A percentile compares a stretch with the other conserved stretches of the same genome.
These are phyloP conservation scores for Acinonyx jubatus DNA, from an alignment of 2,113 vertebrate genomes.

Conservation along the genomic window DNA sequence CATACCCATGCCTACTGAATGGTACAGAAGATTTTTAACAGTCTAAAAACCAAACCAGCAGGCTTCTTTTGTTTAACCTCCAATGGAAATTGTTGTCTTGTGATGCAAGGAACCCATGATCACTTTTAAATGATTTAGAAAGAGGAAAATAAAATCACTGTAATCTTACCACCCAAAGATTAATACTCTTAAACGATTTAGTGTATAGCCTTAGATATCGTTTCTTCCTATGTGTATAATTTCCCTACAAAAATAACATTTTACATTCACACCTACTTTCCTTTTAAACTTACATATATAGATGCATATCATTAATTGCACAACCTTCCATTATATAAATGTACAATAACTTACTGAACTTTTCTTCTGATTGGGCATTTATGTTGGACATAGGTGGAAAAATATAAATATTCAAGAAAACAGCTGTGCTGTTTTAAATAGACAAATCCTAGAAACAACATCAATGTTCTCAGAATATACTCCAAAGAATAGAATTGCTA, in stretches of 20 bases:
- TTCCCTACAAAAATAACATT: background rate
- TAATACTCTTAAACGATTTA: background rate
- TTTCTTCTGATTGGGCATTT: constrained; percentile 32
- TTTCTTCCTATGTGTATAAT: background rate
- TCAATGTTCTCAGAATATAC: background rate
- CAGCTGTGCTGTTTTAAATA: constrained; percentile 19
- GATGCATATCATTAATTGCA: background rate
- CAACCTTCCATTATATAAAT: background rate
- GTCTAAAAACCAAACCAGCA: background rate
- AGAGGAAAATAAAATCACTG: constrained; percentile 15
- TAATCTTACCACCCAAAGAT: background rate
- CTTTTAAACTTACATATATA: background rate
- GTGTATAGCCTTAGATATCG: background rate
- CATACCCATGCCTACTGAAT: no score
- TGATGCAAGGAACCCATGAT: background rate
- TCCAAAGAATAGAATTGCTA: background rate
- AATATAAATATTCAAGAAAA: constrained; percentile 37
- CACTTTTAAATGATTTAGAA: constrained; percentile 31
- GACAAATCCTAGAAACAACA: background rate
- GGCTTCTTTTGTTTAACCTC: constrained; percentile 21
- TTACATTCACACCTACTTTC: constrained; percentile 37
- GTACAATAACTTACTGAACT: background rate
- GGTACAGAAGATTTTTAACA: background rate
- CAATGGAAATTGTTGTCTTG: constrained; percentile 36
- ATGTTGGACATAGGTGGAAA: background rate